Conservation (phyloP, 2,113 vertebrate genomes). For the Dissostichus mawsoni region DNA sequence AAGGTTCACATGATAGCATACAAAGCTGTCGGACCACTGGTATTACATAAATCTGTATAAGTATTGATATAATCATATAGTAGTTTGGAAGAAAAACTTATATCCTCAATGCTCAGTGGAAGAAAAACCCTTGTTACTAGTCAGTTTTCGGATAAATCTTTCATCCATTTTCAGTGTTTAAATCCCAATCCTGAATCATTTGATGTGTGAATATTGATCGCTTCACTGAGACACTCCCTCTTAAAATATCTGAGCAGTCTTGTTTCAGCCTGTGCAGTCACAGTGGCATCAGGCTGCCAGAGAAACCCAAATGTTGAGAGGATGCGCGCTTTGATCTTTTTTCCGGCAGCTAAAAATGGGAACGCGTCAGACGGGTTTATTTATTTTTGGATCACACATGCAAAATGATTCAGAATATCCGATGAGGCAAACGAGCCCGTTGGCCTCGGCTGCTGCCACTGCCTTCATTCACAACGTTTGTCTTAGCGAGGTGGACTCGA, state of each 20-base stretch:
- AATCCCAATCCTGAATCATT: not conserved
- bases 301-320: slow-evolving; percentile 41
- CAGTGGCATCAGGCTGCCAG: slow-evolving; percentile 28
- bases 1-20: slow-evolving; percentile 34
- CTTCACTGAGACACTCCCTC: not conserved
- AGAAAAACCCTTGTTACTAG: not conserved
- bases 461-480: slow-evolving; percentile 75
- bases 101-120: not conserved
- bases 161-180: not conserved
- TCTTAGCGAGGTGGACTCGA: slow-evolving; percentile 57
- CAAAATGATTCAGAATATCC: slow-evolving; percentile 63
- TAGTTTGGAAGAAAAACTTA: not conserved
- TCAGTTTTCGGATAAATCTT: not conserved
- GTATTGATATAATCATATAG: not conserved
- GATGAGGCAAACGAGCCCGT: slow-evolving; percentile 51
- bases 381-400: slow-evolving; percentile 64
- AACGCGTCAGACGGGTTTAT: slow-evolving; percentile 8
- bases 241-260: not conserved
- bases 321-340: slow-evolving; percentile 52
- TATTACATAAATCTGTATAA: not conserved
- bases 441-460: slow-evolving; percentile 35
- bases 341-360: slow-evolving; percentile 52
- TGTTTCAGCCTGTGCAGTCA: not conserved
- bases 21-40: not conserved
- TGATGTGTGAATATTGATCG: not conserved